A percentile compares a stretch with the other conserved stretches of the same genome.
Evolutionary conservation across 2,888 invertebrate genomes (phyloP).

Genomic region (Rhagonycha fulva): DNA sequence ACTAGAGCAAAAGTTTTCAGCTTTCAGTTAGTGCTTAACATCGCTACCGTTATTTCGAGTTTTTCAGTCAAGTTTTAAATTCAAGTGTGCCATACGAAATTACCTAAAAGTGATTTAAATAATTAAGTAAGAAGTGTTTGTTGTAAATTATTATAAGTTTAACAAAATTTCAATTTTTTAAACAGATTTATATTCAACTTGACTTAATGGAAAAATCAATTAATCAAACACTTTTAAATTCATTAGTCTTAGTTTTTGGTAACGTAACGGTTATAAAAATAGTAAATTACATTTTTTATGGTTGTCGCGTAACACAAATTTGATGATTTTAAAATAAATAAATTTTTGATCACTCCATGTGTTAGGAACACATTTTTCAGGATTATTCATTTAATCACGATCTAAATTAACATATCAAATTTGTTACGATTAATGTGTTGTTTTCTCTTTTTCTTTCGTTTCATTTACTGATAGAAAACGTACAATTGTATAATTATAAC

Average conservation of each 20-base stretch:
- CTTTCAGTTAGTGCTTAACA: constrained; percentile 12
- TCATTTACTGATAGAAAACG: background rate
- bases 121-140: background rate
- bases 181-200: background rate
- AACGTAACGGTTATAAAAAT: background rate
- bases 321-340: background rate
- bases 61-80: constrained; percentile 3
- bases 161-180: background rate
- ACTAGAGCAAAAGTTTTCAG: constrained; percentile 19
- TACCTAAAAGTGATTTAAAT: background rate
- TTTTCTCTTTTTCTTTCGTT: background rate
- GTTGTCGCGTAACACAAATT: background rate
- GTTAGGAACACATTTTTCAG: background rate
- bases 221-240: background rate
- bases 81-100: background rate
- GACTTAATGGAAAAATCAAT: background rate
- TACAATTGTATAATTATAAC: background rate
- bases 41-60: constrained; percentile 11
- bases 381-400: background rate
- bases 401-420: background rate
- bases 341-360: background rate
- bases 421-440: background rate
- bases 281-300: background rate
- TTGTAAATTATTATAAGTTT: background rate
- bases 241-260: background rate